A percentile compares a stretch with the other conserved stretches of the same genome.
Evolutionary conservation across 2,113 vertebrate genomes (phyloP).

Genomic region (Zingel zingel): DNA sequence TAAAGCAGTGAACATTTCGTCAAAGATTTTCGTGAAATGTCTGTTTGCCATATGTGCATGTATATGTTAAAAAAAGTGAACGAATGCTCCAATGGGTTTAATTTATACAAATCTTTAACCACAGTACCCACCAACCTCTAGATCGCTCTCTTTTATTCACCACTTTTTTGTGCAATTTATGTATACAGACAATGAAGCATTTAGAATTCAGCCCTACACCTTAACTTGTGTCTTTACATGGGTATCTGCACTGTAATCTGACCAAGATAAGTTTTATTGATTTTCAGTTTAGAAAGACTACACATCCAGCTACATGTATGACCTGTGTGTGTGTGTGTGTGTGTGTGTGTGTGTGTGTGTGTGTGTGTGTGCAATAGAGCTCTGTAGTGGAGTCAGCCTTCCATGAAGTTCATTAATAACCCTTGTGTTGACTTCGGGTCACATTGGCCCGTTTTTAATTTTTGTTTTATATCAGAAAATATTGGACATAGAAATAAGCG

Average conservation of each 20-base stretch:
- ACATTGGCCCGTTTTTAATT: too few species aligned
- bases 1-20: not conserved
- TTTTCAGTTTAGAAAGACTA: not conserved
- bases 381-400: conserved; percentile 6
- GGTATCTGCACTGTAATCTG: not conserved
- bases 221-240: not conserved
- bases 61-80: not conserved
- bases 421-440: too few species aligned
- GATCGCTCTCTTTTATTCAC: not conserved
- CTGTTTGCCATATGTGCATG: not conserved
- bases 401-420: conserved; percentile 6
- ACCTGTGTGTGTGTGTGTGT: not conserved
- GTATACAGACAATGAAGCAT: not conserved
- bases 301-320: not conserved
- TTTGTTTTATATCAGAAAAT: too few species aligned
- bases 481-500: too few species aligned
- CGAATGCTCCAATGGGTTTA: not conserved
- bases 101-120: not conserved
- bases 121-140: not conserved
- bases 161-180: not conserved
- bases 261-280: conserved; percentile 27
- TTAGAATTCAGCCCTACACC: not conserved
- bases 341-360: not conserved
- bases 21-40: not conserved
- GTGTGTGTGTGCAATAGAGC: not conserved